A percentile compares a stretch with the other conserved stretches of the same genome.
Conservation (phyloP, 2,888 invertebrate genomes). For the Trissolcus brochymenae region DNA sequence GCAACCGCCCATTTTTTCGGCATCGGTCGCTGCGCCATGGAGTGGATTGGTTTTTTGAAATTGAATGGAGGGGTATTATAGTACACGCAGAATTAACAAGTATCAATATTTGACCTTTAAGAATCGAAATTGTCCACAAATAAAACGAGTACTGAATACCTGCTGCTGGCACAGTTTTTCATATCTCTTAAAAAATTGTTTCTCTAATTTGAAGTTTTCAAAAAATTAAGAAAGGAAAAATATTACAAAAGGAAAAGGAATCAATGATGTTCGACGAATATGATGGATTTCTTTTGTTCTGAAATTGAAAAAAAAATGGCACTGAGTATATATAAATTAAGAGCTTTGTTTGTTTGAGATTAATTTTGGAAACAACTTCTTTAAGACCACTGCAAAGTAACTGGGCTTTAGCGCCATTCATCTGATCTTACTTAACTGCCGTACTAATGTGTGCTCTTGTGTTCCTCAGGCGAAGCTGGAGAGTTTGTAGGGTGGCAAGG, state of each 20-base stretch:
- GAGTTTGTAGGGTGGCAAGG: conserved; percentile 88
- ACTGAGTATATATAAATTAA: conserved; percentile 33
- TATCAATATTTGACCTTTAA: conserved; percentile 14
- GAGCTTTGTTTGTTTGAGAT: conserved; percentile 58
- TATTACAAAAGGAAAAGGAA: conserved; percentile 16
- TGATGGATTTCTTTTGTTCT: conserved; percentile 41
- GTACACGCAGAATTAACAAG: conserved; percentile 63
- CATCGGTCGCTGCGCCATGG: conserved; percentile 75
- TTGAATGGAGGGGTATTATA: conserved; percentile 73
- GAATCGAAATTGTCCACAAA: background rate
- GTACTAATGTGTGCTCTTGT: conserved; percentile 80
- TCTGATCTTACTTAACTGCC: conserved; percentile 76
- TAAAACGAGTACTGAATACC: conserved; percentile 54
- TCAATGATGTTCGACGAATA: conserved; percentile 42
- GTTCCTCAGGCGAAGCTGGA: conserved; percentile 85
- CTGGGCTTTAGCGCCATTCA: conserved; percentile 75
- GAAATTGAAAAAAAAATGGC: conserved; percentile 23
- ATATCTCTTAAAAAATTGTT: conserved; percentile 19
- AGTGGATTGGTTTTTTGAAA: conserved; percentile 76
- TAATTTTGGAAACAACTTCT: conserved; percentile 59
- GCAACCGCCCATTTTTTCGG: conserved; percentile 69
- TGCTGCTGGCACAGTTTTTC: conserved; percentile 51
- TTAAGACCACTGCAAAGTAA: conserved; percentile 74
- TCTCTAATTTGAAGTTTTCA: conserved; percentile 21
- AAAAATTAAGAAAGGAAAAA: conserved; percentile 6